Evolutionary conservation across 2,888 invertebrate species (phyloP).

Genomic region (Acanthoscelides obtectus): DNA sequence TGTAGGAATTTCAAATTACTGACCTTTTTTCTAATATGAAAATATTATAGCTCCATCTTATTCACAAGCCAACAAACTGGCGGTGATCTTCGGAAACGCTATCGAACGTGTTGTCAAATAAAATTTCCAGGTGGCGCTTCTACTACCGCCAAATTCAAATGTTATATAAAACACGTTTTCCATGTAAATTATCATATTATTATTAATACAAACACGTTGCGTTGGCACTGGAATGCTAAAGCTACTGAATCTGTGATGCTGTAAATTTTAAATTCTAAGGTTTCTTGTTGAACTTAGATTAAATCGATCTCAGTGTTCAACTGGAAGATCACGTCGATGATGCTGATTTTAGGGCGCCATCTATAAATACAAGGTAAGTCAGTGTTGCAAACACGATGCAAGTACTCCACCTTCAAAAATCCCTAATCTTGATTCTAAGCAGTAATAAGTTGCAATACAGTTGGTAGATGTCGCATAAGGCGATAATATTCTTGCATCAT

Average conservation of each 20-base stretch:
- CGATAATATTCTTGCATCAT: no score
- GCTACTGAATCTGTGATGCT: background rate
- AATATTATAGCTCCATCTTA: slow-evolving; percentile 48
- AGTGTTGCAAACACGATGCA: background rate
- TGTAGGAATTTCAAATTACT: slow-evolving; percentile 42
- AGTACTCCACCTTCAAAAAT: background rate
- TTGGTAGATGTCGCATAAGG: background rate
- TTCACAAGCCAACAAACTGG: slow-evolving; percentile 44
- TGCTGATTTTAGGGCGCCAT: background rate
- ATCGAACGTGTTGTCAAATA: slow-evolving; percentile 13
- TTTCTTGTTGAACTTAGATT: background rate
- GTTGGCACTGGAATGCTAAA: background rate
- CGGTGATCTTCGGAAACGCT: slow-evolving; percentile 24
- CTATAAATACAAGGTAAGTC: background rate
- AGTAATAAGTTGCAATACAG: background rate
- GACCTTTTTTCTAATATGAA: slow-evolving; percentile 45
- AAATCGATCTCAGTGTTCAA: background rate
- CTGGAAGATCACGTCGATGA: background rate
- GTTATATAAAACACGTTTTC: background rate
- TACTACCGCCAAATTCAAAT: slow-evolving; percentile 18
- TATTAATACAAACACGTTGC: background rate
- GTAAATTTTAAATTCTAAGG: background rate
- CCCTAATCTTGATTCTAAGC: background rate
- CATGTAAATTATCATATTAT: background rate
- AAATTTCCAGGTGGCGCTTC: slow-evolving; percentile 27